Evolutionary conservation across 2,888 invertebrate genomes (phyloP).

Genomic region (Margaritifera margaritifera): DNA sequence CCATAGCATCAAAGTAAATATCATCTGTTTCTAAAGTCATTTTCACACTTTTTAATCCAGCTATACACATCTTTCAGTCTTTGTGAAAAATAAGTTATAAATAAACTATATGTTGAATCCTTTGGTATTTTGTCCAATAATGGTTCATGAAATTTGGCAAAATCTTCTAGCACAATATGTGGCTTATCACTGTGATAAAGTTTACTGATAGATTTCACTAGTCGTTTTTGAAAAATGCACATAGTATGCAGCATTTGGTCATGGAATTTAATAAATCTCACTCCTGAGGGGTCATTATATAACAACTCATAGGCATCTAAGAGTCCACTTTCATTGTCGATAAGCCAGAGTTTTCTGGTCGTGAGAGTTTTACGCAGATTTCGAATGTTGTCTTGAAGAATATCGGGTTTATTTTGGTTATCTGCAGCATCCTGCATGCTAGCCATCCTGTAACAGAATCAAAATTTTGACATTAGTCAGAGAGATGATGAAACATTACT

Average conservation of each 20-base stretch:
- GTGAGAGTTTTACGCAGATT: conserved; percentile 67
- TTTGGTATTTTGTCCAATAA: conserved; percentile 37
- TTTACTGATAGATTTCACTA: conserved; percentile 49
- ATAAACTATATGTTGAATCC: conserved; percentile 36
- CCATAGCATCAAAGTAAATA: too few relatives aligned
- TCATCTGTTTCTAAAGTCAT: too few relatives aligned
- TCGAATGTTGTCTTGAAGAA: conserved; percentile 69
- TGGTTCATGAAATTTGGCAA: conserved; percentile 47
- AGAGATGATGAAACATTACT: neutral
- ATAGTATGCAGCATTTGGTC: conserved; percentile 63
- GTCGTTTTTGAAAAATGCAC: conserved; percentile 67
- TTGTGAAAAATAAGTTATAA: conserved; percentile 41
- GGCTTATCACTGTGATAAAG: conserved; percentile 37
- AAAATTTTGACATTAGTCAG: neutral
- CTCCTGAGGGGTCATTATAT: conserved; percentile 43
- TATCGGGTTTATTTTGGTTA: conserved; percentile 64
- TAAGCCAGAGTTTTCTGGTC: conserved; percentile 70
- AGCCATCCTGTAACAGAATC: conserved; percentile 66
- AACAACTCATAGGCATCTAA: conserved; percentile 71
- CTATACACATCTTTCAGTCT: conserved; percentile 44
- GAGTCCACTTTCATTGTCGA: conserved; percentile 73
- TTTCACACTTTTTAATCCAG: conserved; percentile 47
- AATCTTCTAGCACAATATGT: conserved; percentile 43
- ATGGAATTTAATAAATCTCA: conserved; percentile 65
- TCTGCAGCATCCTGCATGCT: conserved; percentile 73